Evolutionary conservation across 2,797 vertebrate species (phyloP).

Genomic region (Morus bassanus): DNA sequence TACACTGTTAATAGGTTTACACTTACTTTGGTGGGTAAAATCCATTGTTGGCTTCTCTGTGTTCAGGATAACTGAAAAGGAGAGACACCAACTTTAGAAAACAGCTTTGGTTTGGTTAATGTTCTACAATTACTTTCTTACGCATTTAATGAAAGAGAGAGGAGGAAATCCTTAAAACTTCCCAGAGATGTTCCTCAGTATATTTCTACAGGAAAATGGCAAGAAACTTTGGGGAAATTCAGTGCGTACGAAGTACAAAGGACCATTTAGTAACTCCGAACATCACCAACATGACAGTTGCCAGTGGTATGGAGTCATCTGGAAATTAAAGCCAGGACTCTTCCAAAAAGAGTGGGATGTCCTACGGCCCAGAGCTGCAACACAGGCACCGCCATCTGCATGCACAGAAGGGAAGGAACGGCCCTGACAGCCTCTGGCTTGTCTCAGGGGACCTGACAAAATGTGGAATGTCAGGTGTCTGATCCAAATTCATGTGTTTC

Average conservation of each 20-base stretch:
- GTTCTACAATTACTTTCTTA: background rate
- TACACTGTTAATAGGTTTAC: background rate
- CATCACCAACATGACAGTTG: background rate
- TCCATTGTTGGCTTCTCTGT: background rate
- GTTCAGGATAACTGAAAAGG: constrained; percentile 16
- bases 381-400: background rate
- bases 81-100: background rate
- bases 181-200: background rate
- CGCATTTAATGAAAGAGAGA: background rate
- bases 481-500: background rate
- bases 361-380: background rate
- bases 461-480: background rate
- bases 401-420: background rate
- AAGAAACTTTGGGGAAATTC: background rate
- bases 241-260: background rate
- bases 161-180: background rate
- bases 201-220: background rate
- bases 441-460: background rate
- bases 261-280: background rate
- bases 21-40: constrained; percentile 5
- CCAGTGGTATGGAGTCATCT: background rate
- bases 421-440: background rate
- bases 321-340: background rate
- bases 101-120: background rate
- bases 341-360: background rate